phyloP scores from a whole-genome alignment of 2,888 invertebrate species.

The Pseudococcus longispinus region DNA sequence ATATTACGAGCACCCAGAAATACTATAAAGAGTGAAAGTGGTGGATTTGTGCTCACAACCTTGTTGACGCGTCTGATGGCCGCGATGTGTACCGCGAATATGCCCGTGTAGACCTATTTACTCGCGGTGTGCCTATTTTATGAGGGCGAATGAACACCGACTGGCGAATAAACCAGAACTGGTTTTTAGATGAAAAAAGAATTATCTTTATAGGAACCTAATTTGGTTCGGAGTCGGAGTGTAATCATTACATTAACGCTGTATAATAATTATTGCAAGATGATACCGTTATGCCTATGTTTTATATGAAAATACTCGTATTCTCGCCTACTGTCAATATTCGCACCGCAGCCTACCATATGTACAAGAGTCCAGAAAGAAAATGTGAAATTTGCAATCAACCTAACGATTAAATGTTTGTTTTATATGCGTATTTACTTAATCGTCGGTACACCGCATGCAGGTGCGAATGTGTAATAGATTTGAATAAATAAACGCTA shows the following conservation, averaged over 20 bases:
- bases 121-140: neutral
- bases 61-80: neutral
- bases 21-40: conserved; percentile 41
- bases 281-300: neutral
- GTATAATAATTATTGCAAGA: neutral
- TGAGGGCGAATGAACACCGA: conserved; percentile 8
- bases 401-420: conserved; percentile 13
- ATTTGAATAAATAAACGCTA: neutral
- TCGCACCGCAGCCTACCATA: neutral
- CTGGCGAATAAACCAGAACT: neutral
- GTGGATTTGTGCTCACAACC: neutral
- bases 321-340: neutral
- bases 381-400: conserved; percentile 18
- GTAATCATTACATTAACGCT: neutral
- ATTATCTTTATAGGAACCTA: neutral
- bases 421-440: conserved; percentile 1
- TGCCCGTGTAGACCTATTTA: conserved; percentile 2
- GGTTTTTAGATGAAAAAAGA: conserved; percentile 18
- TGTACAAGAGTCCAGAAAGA: neutral
- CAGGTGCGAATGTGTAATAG: neutral
- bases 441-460: neutral
- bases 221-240: neutral
- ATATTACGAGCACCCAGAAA: conserved; percentile 32
- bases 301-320: conserved; percentile 16
- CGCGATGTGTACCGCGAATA: neutral